These are phyloP conservation scores for Homarus americanus DNA, from an alignment of 1,140 invertebrate species.

Conservation along the genomic window DNA sequence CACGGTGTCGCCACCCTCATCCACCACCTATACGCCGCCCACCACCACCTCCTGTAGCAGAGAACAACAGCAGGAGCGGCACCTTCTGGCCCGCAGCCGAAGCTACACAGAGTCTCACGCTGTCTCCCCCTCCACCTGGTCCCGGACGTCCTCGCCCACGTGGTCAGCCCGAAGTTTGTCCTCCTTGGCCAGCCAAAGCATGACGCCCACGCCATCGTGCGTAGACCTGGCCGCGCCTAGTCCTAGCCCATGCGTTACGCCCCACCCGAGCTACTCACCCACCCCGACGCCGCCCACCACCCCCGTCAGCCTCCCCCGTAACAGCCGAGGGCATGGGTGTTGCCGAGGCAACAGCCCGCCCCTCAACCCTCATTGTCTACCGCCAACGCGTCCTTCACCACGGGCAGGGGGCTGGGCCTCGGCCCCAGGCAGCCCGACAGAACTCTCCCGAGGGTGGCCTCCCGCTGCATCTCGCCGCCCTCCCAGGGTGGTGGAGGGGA, in stretches of 20 bases:
- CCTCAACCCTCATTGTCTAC: neutral
- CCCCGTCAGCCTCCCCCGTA: neutral
- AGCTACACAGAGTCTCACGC: conserved; percentile 38
- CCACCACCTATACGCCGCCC: conserved; percentile 8
- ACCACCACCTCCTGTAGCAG: neutral
- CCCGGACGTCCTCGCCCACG: conserved; percentile 41
- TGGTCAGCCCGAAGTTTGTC: neutral
- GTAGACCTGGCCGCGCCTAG: neutral
- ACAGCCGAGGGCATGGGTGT: neutral
- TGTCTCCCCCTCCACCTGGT: neutral
- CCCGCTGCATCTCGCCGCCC: neutral
- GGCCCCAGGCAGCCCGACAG: neutral
- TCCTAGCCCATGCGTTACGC: neutral
- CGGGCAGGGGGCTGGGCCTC: neutral
- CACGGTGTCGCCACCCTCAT: conserved; percentile 30
- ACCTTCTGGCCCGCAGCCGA: conserved; percentile 26
- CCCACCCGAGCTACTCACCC: neutral
- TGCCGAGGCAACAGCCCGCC: neutral
- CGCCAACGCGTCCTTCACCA: neutral
- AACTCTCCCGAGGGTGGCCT: neutral
- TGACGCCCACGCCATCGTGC: conserved; percentile 12
- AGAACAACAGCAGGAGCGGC: neutral
- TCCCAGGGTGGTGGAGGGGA: too few species aligned
- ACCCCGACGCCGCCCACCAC: conserved; percentile 24
- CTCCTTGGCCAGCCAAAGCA: neutral